Percentiles rank a stretch among this genome's conserved stretches.
These are phyloP conservation scores for Cottus gobio DNA, from an alignment of 2,113 vertebrate genomes.

Conservation along the genomic window DNA sequence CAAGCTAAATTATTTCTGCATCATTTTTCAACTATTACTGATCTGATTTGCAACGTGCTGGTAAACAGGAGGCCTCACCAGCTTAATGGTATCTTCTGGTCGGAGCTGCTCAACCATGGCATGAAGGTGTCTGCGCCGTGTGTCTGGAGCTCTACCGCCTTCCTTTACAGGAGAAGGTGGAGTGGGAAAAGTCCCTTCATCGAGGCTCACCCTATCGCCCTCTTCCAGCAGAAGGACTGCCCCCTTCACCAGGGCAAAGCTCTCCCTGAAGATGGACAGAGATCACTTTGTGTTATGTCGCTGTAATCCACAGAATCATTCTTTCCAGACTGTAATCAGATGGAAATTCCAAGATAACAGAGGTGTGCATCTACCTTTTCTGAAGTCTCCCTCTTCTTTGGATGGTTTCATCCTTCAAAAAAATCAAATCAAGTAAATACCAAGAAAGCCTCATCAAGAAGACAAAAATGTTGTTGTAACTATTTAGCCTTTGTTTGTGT, in stretches of 20 bases:
- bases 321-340: not conserved
- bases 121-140: slow-evolving; percentile 84
- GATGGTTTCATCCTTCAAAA: slow-evolving; percentile 82
- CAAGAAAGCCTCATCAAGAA: not conserved
- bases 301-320: slow-evolving; percentile 1
- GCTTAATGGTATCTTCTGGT: slow-evolving; percentile 89
- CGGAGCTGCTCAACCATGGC: slow-evolving; percentile 91
- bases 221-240: slow-evolving; percentile 89
- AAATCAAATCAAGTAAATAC: slow-evolving; percentile 10
- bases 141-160: slow-evolving; percentile 66
- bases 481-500: not conserved
- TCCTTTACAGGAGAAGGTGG: slow-evolving; percentile 47
- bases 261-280: slow-evolving; percentile 84
- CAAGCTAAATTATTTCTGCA: not conserved
- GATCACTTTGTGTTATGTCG: not conserved
- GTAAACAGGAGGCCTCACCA: slow-evolving; percentile 82
- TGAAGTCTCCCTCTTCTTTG: slow-evolving; percentile 85
- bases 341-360: not conserved
- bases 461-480: not conserved
- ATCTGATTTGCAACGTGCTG: not conserved
- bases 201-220: slow-evolving; percentile 56
- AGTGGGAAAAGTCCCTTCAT: slow-evolving; percentile 50
- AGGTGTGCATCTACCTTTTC: slow-evolving; percentile 83
- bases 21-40: not conserved
- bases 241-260: slow-evolving; percentile 93